These are phyloP conservation scores for Takifugu ocellatus DNA, from an alignment of 2,797 vertebrate species.

Conservation along the genomic window DNA sequence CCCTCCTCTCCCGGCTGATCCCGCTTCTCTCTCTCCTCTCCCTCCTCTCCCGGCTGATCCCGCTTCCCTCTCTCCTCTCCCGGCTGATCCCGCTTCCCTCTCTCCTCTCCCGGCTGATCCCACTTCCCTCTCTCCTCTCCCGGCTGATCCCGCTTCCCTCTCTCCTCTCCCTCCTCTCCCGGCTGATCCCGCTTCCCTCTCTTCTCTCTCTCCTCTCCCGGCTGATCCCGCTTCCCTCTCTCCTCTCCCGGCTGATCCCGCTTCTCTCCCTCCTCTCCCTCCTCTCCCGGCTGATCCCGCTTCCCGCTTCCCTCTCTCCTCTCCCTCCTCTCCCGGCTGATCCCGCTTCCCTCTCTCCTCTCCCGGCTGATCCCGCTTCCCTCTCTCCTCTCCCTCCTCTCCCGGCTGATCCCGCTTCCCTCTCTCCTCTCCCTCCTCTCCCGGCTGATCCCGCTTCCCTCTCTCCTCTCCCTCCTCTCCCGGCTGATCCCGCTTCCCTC, in stretches of 20 bases:
- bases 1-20: neutral
- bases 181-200: neutral
- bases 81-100: too few relatives aligned
- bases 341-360: too few relatives aligned
- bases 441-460: conserved; percentile 20
- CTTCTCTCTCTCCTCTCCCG: neutral
- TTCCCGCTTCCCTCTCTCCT: neutral
- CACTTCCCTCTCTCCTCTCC: too few relatives aligned
- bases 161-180: neutral
- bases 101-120: neutral
- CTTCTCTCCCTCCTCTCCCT: neutral
- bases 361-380: too few relatives aligned
- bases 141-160: too few relatives aligned
- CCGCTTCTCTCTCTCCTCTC: neutral
- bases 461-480: conserved; percentile 5
- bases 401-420: conserved; percentile 1
- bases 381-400: too few relatives aligned
- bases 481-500: conserved; percentile 23
- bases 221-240: too few relatives aligned
- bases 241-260: neutral
- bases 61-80: too few relatives aligned
- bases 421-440: conserved; percentile 3
- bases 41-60: neutral
- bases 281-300: conserved; percentile 1
- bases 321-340: neutral